Evolutionary conservation across 2,113 vertebrate species (phyloP).

Genomic region (Aphelocoma coerulescens): DNA sequence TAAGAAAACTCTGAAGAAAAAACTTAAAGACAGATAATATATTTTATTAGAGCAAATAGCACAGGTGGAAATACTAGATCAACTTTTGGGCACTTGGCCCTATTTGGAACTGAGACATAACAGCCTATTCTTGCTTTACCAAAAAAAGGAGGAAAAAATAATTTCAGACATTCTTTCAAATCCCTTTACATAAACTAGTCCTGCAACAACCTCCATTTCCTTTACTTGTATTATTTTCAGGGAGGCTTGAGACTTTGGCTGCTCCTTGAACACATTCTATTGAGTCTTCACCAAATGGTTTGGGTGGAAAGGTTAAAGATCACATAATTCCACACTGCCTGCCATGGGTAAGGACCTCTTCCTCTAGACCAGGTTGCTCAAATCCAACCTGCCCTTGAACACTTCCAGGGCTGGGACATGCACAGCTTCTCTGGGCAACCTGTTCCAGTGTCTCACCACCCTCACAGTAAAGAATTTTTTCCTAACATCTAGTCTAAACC

Average conservation of each 20-base stretch:
- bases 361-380: not conserved
- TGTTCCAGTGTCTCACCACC: not conserved
- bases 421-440: not conserved
- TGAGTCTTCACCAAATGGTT: not conserved
- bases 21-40: not conserved
- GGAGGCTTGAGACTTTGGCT: not conserved
- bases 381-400: not conserved
- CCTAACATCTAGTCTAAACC: not conserved
- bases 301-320: not conserved
- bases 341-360: not conserved
- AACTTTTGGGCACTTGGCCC: not conserved
- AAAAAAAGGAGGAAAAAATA: not conserved
- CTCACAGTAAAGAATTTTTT: not conserved
- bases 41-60: not conserved
- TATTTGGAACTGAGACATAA: not conserved
- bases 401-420: no score
- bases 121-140: not conserved
- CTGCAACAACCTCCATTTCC: not conserved
- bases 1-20: not conserved
- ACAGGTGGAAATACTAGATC: not conserved
- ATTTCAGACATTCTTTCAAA: not conserved
- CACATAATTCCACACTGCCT: accelerated
- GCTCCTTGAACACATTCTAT: accelerated
- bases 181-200: not conserved
- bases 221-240: not conserved